A percentile compares a stretch with the other conserved stretches of the same genome.
These are phyloP conservation scores for Hassar affinis DNA, from an alignment of 2,113 vertebrate species.

Conservation along the genomic window DNA sequence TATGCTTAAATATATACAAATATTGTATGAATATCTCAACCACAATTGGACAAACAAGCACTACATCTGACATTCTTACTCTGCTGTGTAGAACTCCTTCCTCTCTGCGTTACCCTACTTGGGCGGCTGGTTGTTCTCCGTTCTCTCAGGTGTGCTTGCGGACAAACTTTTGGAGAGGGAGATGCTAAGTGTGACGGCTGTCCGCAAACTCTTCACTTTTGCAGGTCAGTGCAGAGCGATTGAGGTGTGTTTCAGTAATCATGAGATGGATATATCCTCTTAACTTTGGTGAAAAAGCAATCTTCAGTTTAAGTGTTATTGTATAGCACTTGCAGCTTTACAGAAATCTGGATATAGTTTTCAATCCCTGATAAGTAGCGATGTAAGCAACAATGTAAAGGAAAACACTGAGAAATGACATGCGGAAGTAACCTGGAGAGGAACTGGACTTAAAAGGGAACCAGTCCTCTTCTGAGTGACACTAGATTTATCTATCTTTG, in stretches of 20 bases:
- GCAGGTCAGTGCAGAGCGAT: conserved; percentile 59
- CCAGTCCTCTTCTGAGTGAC: neutral
- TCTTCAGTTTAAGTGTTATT: neutral
- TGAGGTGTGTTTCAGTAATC: neutral
- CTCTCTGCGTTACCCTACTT: conserved; percentile 75
- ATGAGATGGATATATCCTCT: neutral
- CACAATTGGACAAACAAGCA: neutral
- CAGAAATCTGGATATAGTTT: neutral
- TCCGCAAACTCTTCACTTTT: conserved; percentile 77
- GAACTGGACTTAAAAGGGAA: neutral
- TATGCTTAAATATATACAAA: neutral
- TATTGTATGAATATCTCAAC: neutral
- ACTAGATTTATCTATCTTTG: neutral
- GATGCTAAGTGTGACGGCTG: conserved; percentile 62
- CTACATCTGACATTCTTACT: neutral
- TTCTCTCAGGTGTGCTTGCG: conserved; percentile 63
- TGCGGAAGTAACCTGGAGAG: neutral
- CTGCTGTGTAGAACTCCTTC: conserved; percentile 66
- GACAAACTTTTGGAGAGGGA: conserved; percentile 70
- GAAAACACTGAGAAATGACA: neutral
- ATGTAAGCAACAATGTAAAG: neutral
- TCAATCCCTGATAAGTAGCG: neutral
- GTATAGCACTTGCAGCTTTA: neutral
- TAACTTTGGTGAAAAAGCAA: neutral
- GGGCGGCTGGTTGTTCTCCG: conserved; percentile 59